A percentile compares a stretch with the other conserved stretches of the same genome.
phyloP scores from a whole-genome alignment of 2,113 vertebrate genomes.

The Petaurus breviceps region DNA sequence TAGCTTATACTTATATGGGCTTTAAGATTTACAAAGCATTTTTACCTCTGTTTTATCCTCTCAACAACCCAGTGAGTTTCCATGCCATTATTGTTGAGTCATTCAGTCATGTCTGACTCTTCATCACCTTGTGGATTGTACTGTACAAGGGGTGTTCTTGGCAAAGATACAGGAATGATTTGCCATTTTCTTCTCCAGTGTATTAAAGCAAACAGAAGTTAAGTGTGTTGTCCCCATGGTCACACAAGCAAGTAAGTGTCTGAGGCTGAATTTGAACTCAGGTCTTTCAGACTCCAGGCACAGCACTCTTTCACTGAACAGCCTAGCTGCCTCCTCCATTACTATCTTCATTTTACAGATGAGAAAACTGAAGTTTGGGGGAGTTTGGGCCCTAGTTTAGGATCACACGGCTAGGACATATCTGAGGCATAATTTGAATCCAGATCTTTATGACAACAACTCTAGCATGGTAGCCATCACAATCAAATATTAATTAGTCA shows the following conservation, averaged over 20 bases:
- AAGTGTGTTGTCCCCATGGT: too few species aligned
- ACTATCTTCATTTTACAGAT: background rate
- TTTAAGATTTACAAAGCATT: background rate
- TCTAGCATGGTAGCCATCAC: background rate
- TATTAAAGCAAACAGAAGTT: background rate
- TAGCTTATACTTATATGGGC: background rate
- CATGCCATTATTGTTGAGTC: background rate
- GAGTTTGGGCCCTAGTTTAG: background rate
- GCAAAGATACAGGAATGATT: background rate
- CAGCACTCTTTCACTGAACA: background rate
- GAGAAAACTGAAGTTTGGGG: background rate
- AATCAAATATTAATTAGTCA: background rate
- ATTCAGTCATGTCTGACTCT: background rate
- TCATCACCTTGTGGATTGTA: background rate
- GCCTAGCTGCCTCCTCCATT: background rate
- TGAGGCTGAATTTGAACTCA: too few species aligned
- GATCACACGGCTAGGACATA: too few species aligned
- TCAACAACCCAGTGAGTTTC: background rate
- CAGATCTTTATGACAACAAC: background rate
- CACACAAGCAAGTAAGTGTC: too few species aligned
- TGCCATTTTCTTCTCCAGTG: background rate
- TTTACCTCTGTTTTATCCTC: background rate
- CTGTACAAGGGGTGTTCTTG: background rate
- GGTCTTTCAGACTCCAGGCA: background rate
- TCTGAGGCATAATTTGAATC: background rate